Evolutionary conservation across 1,140 invertebrate species (phyloP), one percentile per base, ranked within the genome.

Genomic region (Melanaphis sacchari): DNA sequence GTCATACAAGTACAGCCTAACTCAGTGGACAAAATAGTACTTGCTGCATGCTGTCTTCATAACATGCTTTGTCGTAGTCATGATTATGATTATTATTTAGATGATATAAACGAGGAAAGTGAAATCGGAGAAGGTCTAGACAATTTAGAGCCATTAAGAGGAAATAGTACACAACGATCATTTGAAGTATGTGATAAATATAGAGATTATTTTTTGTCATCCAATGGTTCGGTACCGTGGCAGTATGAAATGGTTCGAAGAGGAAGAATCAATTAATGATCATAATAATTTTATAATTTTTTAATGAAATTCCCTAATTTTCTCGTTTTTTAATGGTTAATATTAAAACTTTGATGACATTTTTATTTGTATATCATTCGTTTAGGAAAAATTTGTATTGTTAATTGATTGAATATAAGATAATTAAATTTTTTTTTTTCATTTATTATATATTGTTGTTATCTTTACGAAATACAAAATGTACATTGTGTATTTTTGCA

Each of bases 11-110:
- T 94, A 81, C 54, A 94, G 41, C 91, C 91, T 81, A 91, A 93
- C 8, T 82, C 94, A 93, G 94, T 87, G 52, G 87, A 93, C 24
- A 94, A 93, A 59, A 94, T 94, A 59, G 88, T 94, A 84, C 94
- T 94, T 93, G 94, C 94, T 26, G 94, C 94, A 90, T 93, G 94
- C 91, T 90, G 94, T 52, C 93, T 94, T n/a, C 94, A 94, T 91
- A 94, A 94, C 87, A 94, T 94, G 94, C 94, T 94, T 9, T 76
- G 59, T 26, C 49, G 93, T 87, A 40, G 93, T 94, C 52, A 94
- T 91, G 81, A 82, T 82, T 40, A 38, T 82, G n/a, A n/a, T n/a
- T n/a, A n/a, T n/a, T 36, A 82, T 38, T 82, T 82, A 40, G 81
- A 82, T 38, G 81, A 82, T 38, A 52, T 49, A 59, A 52, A 82